Evolutionary conservation across 1,140 invertebrate species (phyloP).

Genomic region (Intoshia linei): DNA sequence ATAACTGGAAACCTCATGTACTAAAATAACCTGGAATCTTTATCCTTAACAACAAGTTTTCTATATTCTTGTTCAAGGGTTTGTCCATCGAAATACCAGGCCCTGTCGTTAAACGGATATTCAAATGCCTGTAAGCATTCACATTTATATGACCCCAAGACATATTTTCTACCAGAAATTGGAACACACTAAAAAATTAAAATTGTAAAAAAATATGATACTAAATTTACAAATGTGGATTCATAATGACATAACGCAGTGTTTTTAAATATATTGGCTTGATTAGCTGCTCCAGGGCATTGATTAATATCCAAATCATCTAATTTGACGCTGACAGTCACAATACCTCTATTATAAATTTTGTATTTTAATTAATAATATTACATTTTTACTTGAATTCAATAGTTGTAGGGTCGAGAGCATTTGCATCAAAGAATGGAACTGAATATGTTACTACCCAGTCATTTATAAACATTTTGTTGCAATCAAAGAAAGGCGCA

Average conservation of each 20-base stretch:
- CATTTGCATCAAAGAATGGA: slow-evolving; percentile 85
- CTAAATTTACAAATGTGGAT: slow-evolving; percentile 52
- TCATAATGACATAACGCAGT: slow-evolving; percentile 66
- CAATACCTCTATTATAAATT: slow-evolving; percentile 41
- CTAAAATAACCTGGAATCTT: slow-evolving; percentile 10
- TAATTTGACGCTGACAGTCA: slow-evolving; percentile 60
- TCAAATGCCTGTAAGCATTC: slow-evolving; percentile 82
- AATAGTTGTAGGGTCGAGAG: slow-evolving; percentile 31
- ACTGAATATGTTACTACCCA: slow-evolving; percentile 74
- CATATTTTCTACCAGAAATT: slow-evolving; percentile 38
- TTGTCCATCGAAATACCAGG: slow-evolving; percentile 61
- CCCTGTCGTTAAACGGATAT: slow-evolving; percentile 75
- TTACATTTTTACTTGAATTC: slow-evolving; percentile 18
- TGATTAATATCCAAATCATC: slow-evolving; percentile 65
- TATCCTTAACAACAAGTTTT: slow-evolving; percentile 12
- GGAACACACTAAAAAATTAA: slow-evolving; percentile 57
- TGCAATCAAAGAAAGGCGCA: slow-evolving; percentile 62
- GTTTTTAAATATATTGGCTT: slow-evolving; percentile 65
- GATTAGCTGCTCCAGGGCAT: slow-evolving; percentile 47
- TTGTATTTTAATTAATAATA: not conserved
- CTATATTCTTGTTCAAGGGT: slow-evolving; percentile 63
- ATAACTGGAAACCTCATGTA: too few species aligned
- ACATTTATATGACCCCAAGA: slow-evolving; percentile 80
- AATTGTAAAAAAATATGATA: slow-evolving; percentile 2
- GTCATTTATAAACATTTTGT: slow-evolving; percentile 43